These are phyloP conservation scores for Montipora capricornis DNA, from an alignment of 64 coral and sea anemone genomes.

Conservation along the genomic window DNA sequence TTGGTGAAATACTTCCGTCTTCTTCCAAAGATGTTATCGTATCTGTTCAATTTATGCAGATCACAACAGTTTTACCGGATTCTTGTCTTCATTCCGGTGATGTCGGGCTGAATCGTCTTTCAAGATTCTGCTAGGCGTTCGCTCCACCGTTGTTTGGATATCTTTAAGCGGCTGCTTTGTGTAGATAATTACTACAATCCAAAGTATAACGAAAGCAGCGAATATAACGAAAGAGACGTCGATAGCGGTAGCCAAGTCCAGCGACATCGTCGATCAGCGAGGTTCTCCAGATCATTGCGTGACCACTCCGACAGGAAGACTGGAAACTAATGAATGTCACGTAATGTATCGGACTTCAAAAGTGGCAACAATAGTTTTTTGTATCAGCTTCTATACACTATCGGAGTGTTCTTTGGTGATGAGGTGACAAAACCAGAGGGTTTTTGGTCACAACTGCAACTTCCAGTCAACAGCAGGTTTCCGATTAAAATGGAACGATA, in stretches of 20 bases:
- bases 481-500: background rate
- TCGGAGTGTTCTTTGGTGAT: too few relatives aligned
- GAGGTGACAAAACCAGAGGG: too few relatives aligned
- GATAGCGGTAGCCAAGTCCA: constrained; percentile 36
- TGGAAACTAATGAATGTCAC: constrained; percentile 3
- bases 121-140: constrained; percentile 16
- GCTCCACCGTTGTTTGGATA: constrained; percentile 39
- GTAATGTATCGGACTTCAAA: background rate
- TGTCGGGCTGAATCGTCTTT: background rate
- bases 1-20: too few relatives aligned
- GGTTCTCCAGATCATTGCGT: background rate
- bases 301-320: background rate
- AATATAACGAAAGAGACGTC: constrained; percentile 24
- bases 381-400: too few relatives aligned
- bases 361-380: too few relatives aligned
- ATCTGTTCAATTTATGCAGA: background rate
- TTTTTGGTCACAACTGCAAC: background rate
- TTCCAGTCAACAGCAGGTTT: too few relatives aligned
- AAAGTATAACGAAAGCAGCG: background rate
- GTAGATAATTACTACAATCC: constrained; percentile 13
- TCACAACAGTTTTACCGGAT: constrained; percentile 43
- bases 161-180: constrained; percentile 45
- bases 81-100: constrained; percentile 6
- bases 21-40: background rate
- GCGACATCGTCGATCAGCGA: background rate